phyloP scores from a whole-genome alignment of 2,797 vertebrate genomes.

The Myiotriccus ornatus region DNA sequence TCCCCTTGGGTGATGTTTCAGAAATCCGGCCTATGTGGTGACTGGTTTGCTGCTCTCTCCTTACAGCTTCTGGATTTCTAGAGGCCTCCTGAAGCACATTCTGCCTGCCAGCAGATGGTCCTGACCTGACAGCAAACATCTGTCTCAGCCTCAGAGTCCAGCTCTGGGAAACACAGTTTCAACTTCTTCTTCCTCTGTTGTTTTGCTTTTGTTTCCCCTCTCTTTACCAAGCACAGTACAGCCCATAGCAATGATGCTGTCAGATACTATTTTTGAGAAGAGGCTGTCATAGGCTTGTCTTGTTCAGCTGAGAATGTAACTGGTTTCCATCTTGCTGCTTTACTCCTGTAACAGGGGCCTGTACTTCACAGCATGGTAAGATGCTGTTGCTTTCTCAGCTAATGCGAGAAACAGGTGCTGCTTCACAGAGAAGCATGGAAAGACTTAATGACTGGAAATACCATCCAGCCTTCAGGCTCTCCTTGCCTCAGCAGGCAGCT shows the following conservation, averaged over 20 bases:
- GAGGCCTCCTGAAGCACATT: not conserved
- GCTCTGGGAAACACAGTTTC: not conserved
- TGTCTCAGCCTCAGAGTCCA: not conserved
- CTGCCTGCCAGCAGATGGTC: not conserved
- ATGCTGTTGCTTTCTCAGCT: not conserved
- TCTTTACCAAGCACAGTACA: not conserved
- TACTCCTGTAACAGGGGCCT: not conserved
- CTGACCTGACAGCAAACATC: not conserved
- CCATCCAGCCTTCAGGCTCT: not conserved
- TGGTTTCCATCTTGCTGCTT: not conserved
- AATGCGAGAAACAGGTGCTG: constrained; percentile 3
- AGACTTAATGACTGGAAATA: not conserved
- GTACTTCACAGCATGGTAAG: not conserved
- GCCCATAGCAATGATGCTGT: not conserved
- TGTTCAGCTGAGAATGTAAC: not conserved
- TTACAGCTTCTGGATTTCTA: constrained; percentile 70
- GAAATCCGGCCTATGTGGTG: not conserved
- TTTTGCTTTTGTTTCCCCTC: not conserved
- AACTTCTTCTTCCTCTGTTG: not conserved
- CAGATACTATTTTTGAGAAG: not conserved
- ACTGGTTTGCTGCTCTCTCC: not conserved
- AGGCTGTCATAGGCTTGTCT: not conserved
- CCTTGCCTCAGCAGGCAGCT: not conserved
- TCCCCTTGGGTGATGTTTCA: not conserved
- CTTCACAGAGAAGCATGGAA: not conserved